These are phyloP conservation scores for Metallyticus violacea DNA, from an alignment of 2,888 invertebrate species.

Conservation along the genomic window DNA sequence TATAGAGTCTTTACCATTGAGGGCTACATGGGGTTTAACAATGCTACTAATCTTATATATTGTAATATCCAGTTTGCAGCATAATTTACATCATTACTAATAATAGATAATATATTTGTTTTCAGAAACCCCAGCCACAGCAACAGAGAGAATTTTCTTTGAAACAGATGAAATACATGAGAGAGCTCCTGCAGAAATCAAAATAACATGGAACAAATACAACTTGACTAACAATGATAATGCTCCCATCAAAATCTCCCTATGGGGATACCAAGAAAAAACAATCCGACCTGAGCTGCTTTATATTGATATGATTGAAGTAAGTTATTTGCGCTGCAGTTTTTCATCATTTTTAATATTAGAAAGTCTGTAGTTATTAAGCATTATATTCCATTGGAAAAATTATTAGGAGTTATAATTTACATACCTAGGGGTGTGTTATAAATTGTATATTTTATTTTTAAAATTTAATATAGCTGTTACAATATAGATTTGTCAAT, in stretches of 20 bases:
- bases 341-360: no score
- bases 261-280: constrained; percentile 89
- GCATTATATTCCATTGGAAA: no score
- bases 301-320: constrained; percentile 73
- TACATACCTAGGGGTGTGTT: no score
- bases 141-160: constrained; percentile 82
- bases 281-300: constrained; percentile 77
- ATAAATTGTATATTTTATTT: no score
- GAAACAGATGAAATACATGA: constrained; percentile 66
- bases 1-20: neutral
- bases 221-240: constrained; percentile 81
- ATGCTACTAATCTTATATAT: neutral
- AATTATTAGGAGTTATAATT: no score
- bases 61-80: neutral
- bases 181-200: constrained; percentile 68
- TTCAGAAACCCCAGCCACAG: constrained; percentile 83
- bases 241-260: constrained; percentile 73
- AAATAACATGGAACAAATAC: constrained; percentile 78
- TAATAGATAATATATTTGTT: neutral
- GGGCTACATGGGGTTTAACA: neutral
- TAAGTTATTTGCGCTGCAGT: constrained; percentile 41
- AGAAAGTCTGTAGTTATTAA: no score
- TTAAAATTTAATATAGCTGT: no score
- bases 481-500: no score
- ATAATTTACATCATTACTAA: neutral